Base-by-base conservation (phyloP, 2,888 invertebrate species). In the Oligia latruncula region DNA sequence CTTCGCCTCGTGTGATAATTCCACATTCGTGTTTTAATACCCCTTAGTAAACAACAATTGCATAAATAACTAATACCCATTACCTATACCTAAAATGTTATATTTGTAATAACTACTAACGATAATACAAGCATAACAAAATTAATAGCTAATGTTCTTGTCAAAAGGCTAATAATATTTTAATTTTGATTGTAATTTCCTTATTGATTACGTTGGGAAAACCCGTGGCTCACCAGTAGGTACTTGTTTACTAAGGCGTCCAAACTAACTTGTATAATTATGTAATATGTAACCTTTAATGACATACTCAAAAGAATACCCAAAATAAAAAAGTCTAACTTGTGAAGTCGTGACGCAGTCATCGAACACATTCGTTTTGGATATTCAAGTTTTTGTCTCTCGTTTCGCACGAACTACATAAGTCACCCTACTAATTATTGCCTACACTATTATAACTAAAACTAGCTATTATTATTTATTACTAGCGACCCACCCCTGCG, bases 121-220 rank as follows among this genome's bases (percentile, higher is more conserved):
- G 55, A 8, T 55, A n/a, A 29, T 29, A 65, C 5, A 23, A 55
- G 23, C 52, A 6, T 20, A 77, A 40, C 15, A 23, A 49, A 17
- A 23, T 55, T 35, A 40, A 71, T 70, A 9, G 40, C 9, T 76
- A 35, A 74, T 60, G 62, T 64, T 64, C n/a, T n/a, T n/a, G n/a
- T n/a, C 58, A 52, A 78, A 83, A 74, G 15, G 40, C 35, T 67
- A 68, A 65, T 64, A 64, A 73, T 46, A 60, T 64, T 74, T 5
- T 13, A 62, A 58, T 68, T 80, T 65, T 5, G 23, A 74, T 82
- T 74, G 40, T 40, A 78, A 66, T 78, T 78, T 71, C 82, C 82
- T 74, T 58, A 72, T 71, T 74, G 66, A 35, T 66, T 4, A n/a
- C 29, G 23, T 49, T 13, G 83, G 82, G 8, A 78, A 83, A 83